phyloP scores from a whole-genome alignment of 2,113 vertebrate species.

The Ptilonorhynchus violaceus region DNA sequence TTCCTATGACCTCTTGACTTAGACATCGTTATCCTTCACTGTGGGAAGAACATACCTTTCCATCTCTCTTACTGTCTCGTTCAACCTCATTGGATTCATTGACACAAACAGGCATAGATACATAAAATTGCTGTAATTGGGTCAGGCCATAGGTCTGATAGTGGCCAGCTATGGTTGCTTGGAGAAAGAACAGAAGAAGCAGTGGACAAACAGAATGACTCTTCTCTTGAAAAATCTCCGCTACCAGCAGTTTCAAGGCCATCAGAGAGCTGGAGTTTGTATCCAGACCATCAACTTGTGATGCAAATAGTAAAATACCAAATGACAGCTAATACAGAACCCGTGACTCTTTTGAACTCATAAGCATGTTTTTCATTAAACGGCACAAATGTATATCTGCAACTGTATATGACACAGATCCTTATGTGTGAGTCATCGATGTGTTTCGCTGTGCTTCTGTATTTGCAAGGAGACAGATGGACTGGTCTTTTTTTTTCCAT shows the following conservation, averaged over 20 bases:
- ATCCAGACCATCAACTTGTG: not conserved
- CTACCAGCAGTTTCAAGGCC: not conserved
- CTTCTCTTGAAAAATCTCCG: not conserved
- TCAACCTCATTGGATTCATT: constrained; percentile 25
- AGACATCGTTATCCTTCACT: constrained; percentile 14
- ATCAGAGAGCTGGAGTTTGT: not conserved
- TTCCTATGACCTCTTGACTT: constrained; percentile 55
- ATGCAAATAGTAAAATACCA: not conserved
- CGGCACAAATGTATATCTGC: not conserved
- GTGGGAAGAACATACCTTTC: constrained; percentile 52
- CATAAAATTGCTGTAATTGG: constrained; percentile 52
- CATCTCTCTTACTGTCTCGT: constrained; percentile 36
- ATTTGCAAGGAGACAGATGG: not conserved
- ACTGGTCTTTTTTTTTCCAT: not conserved
- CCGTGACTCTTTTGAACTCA: not conserved
- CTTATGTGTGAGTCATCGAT: not conserved
- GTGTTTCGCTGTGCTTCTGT: not conserved
- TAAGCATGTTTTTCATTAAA: not conserved
- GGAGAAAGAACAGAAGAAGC: constrained; percentile 13
- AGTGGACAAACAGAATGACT: not conserved
- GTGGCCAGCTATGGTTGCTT: not conserved
- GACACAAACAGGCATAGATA: constrained; percentile 55
- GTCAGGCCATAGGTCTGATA: constrained; percentile 59
- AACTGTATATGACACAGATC: not conserved
- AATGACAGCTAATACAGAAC: not conserved